These are phyloP conservation scores for Portunus trituberculatus DNA, from an alignment of 1,140 invertebrate genomes.

Conservation along the genomic window DNA sequence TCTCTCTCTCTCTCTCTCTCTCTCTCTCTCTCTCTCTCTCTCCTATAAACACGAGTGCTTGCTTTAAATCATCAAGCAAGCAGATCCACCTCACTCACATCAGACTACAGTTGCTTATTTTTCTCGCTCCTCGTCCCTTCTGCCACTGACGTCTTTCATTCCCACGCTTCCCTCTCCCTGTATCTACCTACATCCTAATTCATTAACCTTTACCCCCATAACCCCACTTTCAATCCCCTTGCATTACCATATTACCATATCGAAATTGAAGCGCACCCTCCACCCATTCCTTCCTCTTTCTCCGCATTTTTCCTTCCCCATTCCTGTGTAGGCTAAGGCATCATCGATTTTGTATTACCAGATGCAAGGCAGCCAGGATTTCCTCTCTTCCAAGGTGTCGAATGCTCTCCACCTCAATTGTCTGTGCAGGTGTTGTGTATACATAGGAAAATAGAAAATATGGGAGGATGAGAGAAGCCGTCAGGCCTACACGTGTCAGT, in stretches of 20 bases:
- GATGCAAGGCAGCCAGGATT: neutral
- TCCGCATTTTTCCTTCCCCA: neutral
- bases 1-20: slow-evolving; percentile 20
- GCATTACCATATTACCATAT: slow-evolving; percentile 23
- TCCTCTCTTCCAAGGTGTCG: too few species aligned
- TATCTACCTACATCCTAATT: neutral
- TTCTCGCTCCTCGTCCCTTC: neutral
- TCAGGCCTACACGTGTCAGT: too few species aligned
- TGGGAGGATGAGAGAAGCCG: too few species aligned
- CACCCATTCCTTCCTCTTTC: neutral
- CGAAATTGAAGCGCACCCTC: neutral
- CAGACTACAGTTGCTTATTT: too few species aligned
- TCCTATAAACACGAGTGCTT: neutral
- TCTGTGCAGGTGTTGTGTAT: too few species aligned
- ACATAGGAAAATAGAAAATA: too few species aligned
- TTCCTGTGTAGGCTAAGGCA: neutral
- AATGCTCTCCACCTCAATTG: too few species aligned
- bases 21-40: slow-evolving; percentile 10
- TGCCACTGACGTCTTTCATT: neutral
- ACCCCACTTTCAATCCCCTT: neutral
- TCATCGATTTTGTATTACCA: neutral
- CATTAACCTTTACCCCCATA: neutral
- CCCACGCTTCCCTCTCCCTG: neutral
- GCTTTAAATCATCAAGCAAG: too few species aligned
- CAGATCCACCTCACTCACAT: too few species aligned